Conservation (phyloP, 30 jellyfish, hydroid and myxozoan genomes). For the Aurelia sp. region DNA sequence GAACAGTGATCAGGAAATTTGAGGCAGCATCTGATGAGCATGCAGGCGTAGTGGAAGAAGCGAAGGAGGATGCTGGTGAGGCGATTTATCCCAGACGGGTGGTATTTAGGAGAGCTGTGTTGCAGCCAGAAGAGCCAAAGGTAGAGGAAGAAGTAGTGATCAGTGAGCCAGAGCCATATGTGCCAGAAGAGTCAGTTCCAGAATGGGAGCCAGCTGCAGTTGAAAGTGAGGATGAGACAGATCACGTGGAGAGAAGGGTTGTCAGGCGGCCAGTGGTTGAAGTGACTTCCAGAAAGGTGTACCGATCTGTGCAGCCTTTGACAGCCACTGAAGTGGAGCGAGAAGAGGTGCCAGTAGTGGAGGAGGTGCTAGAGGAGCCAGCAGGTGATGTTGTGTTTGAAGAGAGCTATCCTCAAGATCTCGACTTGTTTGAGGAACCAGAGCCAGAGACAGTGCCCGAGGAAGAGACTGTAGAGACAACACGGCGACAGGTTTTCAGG, state of each 20-base stretch:
- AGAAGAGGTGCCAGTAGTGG: conserved; percentile 5
- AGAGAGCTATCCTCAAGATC: conserved; percentile 27
- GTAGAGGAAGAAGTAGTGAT: conserved; percentile 23
- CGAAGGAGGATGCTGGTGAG: conserved; percentile 2
- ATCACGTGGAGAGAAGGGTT: conserved; percentile 36
- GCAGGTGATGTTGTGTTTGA: conserved; percentile 11
- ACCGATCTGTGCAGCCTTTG: conserved; percentile 8
- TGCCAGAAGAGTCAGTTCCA: conserved; percentile 43
- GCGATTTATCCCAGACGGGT: background rate
- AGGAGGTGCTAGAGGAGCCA: background rate
- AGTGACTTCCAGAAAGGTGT: conserved; percentile 36
- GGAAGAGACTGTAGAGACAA: conserved; percentile 6
- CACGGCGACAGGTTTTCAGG: conserved; percentile 44
- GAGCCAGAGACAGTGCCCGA: background rate
- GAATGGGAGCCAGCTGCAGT: conserved; percentile 10
- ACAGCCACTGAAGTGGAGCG: conserved; percentile 27
- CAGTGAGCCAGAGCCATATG: conserved; percentile 46
- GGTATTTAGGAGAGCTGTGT: too few species aligned
- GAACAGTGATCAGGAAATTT: too few species aligned
- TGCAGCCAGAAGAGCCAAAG: too few species aligned
- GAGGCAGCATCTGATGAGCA: too few species aligned
- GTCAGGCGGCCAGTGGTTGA: conserved; percentile 46
- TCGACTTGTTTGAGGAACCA: conserved; percentile 3
- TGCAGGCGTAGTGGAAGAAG: conserved; percentile 1
- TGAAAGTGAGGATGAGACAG: conserved; percentile 31